These are phyloP conservation scores for Dendrolimus punctatus DNA, from an alignment of 1,140 invertebrate genomes.

Conservation along the genomic window DNA sequence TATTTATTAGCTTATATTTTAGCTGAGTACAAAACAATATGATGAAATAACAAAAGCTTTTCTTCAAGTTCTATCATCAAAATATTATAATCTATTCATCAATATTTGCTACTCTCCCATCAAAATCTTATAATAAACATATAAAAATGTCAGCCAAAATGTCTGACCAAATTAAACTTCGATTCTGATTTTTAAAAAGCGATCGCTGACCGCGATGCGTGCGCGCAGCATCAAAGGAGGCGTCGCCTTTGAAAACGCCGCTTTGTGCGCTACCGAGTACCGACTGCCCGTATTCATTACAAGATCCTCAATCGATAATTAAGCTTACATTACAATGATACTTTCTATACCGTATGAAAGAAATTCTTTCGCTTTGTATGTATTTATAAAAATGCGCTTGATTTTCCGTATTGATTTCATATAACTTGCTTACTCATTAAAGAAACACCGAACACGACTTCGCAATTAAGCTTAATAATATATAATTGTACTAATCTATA, in stretches of 20 bases:
- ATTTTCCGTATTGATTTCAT: not conserved
- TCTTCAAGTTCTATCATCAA: too few species aligned
- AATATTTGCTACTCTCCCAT: too few species aligned
- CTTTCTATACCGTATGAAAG: conserved; percentile 42
- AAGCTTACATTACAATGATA: conserved; percentile 45
- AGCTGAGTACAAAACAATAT: too few species aligned
- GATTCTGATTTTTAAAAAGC: conserved; percentile 26
- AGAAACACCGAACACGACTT: too few species aligned
- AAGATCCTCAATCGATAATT: conserved; percentile 60
- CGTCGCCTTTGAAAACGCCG: conserved; percentile 32
- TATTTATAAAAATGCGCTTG: conserved; percentile 5
- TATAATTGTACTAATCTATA: too few species aligned
- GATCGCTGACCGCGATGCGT: conserved; percentile 14
- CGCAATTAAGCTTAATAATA: too few species aligned
- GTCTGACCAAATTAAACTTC: conserved; percentile 12
- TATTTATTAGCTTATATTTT: too few species aligned
- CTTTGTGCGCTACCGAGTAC: conserved; percentile 30
- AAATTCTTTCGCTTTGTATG: conserved; percentile 23
- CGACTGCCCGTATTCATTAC: conserved; percentile 31
- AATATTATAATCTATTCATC: too few species aligned
- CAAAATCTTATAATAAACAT: too few species aligned
- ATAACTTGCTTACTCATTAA: too few species aligned
- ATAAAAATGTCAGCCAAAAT: too few species aligned
- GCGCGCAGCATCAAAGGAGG: conserved; percentile 26
- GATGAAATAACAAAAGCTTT: too few species aligned